phyloP scores from a whole-genome alignment of 2,888 invertebrate species.

The Malthinus seriepunctatus region DNA sequence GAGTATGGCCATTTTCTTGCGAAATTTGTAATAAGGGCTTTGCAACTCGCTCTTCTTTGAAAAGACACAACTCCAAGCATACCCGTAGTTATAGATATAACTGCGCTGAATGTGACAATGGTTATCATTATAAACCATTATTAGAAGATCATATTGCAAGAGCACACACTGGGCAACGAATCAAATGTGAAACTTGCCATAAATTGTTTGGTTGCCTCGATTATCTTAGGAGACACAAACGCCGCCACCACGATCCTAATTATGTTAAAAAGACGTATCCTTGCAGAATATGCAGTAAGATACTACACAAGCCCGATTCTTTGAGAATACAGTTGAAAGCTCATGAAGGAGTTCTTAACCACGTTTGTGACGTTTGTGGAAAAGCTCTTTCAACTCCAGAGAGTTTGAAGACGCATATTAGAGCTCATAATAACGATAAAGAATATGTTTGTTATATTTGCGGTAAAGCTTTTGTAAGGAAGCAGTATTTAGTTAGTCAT shows the following conservation, averaged over 20 bases:
- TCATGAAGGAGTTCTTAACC: not conserved
- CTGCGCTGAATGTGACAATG: no score
- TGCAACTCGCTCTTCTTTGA: slow-evolving; percentile 32
- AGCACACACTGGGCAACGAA: slow-evolving; percentile 56
- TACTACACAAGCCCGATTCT: slow-evolving; percentile 2
- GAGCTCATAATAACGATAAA: no score
- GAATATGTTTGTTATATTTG: no score
- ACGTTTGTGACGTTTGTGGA: slow-evolving; percentile 47
- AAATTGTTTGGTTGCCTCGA: slow-evolving; percentile 54
- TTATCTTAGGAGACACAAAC: slow-evolving; percentile 24
- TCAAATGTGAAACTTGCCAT: slow-evolving; percentile 57
- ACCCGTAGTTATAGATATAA: slow-evolving; percentile 50
- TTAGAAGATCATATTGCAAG: no score
- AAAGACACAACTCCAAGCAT: slow-evolving; percentile 44
- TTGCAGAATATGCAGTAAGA: slow-evolving; percentile 39
- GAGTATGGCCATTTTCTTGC: no score
- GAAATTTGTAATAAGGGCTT: slow-evolving; percentile 35
- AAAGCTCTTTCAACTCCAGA: slow-evolving; percentile 44
- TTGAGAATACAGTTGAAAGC: slow-evolving; percentile 4
- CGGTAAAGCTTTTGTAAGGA: no score
- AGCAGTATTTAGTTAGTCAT: no score
- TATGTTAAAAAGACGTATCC: slow-evolving; percentile 21
- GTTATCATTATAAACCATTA: slow-evolving; percentile 42
- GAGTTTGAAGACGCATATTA: slow-evolving; percentile 32
- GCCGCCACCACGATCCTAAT: slow-evolving; percentile 27